Evolutionary conservation across 2,888 invertebrate genomes (phyloP).

Genomic region (Hypomecis atomaria): DNA sequence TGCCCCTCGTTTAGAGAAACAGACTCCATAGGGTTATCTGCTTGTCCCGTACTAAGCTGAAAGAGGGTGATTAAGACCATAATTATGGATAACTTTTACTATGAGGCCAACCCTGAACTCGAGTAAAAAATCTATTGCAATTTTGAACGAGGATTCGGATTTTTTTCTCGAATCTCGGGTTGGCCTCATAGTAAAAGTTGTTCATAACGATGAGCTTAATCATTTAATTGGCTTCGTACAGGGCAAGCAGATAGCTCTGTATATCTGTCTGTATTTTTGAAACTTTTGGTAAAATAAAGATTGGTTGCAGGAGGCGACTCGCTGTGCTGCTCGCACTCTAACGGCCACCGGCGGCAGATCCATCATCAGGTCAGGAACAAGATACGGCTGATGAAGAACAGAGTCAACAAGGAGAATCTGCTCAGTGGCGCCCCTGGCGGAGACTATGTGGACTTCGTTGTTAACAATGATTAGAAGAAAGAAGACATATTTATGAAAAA

Average conservation of each 20-base stretch:
- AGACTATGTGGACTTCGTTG: slow-evolving; percentile 76
- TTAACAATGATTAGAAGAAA: slow-evolving; percentile 71
- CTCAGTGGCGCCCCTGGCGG: slow-evolving; percentile 58
- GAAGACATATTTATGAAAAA: background rate
- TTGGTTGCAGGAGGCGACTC: slow-evolving; percentile 81
- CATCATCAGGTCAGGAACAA: slow-evolving; percentile 66
- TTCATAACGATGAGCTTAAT: too few species aligned
- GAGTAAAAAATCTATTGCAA: too few species aligned
- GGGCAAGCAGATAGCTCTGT: background rate
- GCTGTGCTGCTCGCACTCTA: slow-evolving; percentile 60
- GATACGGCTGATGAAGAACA: slow-evolving; percentile 61
- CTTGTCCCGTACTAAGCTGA: too few species aligned
- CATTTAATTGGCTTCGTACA: too few species aligned
- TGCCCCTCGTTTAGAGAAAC: too few species aligned
- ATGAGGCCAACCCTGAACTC: too few species aligned
- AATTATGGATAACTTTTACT: too few species aligned
- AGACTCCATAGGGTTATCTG: too few species aligned
- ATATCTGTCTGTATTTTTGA: slow-evolving; percentile 2
- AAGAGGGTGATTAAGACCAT: too few species aligned
- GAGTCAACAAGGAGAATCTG: slow-evolving; percentile 70
- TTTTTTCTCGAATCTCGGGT: too few species aligned
- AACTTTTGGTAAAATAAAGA: slow-evolving; percentile 49
- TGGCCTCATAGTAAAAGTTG: too few species aligned
- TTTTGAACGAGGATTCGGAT: too few species aligned
- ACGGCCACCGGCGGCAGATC: slow-evolving; percentile 70